These are phyloP conservation scores for Australoheros scitulus DNA, from an alignment of 2,113 vertebrate genomes.

Conservation along the genomic window DNA sequence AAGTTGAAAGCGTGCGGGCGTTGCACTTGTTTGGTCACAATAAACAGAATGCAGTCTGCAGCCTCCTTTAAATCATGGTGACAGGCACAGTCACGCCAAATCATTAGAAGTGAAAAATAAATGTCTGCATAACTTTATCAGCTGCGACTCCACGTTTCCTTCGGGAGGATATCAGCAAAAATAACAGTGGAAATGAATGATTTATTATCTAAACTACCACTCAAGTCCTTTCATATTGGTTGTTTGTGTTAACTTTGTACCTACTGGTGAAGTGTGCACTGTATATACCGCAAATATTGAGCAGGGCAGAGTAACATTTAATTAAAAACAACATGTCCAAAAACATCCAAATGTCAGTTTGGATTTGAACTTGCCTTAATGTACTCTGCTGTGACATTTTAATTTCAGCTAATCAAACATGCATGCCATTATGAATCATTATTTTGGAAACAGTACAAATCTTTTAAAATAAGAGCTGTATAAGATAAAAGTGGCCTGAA, in stretches of 20 bases:
- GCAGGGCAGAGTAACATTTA: neutral
- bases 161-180: slow-evolving; percentile 87
- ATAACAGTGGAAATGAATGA: slow-evolving; percentile 60
- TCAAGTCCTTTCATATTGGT: slow-evolving; percentile 10
- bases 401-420: neutral
- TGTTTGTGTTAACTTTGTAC: slow-evolving; percentile 14
- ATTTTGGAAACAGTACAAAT: neutral
- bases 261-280: slow-evolving; percentile 18
- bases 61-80: slow-evolving; percentile 94
- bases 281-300: neutral
- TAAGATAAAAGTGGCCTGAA: neutral
- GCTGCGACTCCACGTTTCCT: slow-evolving; percentile 88
- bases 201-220: slow-evolving; percentile 47
- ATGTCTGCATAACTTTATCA: slow-evolving; percentile 97
- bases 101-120: slow-evolving; percentile 94
- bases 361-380: neutral
- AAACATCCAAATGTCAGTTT: neutral
- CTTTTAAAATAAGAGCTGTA: neutral
- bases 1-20: slow-evolving; percentile 97
- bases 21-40: slow-evolving; percentile 98
- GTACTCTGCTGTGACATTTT: neutral
- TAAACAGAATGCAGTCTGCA: slow-evolving; percentile 93
- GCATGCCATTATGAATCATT: neutral
- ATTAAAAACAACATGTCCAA: neutral
- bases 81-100: slow-evolving; percentile 98